Evolutionary conservation across 2,113 vertebrate species (phyloP), one percentile per base, ranked within the genome.

Genomic region (Galemys pyrenaicus): DNA sequence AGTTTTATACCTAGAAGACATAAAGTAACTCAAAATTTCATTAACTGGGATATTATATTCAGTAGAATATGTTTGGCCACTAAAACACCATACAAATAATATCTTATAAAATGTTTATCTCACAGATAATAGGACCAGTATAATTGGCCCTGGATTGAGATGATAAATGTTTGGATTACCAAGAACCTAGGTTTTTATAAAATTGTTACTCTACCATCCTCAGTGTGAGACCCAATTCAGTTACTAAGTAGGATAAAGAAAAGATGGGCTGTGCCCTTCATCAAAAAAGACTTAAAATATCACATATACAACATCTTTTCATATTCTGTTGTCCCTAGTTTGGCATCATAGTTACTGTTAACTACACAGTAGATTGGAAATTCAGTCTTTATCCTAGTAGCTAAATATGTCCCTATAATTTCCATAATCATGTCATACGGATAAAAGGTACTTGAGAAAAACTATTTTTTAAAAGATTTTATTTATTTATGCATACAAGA

Each of bases 21-120:
- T 28, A 81, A 84, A 44, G 16, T 58, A 62, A 65, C 46, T 64
- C 15, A 20, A 74, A 74, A 91, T 91, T 94, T 93, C 51, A 54
- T 24, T 80, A 56, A 56, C 54, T 56, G 20, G 20, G 6, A 22
- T 56, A 44, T 73, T 62, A 32, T 73, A 30, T 79, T 90, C 41
- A 37, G 3, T 86, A 81, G 22, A 82, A 28, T 39, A 30, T 39
- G 0, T 75, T 68, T 91, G 11, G 4, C 28, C 3, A 74, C 16
- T 60, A 9, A 51, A 87, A 35, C 32, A 92, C 4, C 9, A 35
- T 7, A 78, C 54, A 44, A 46, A 62, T 6, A 90, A 6, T 62
- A 4, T 26, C 0, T 46, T 67, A 26, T 60, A 94, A 92, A 92
- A 30, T 58, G 2, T 71, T 26, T 73, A 78, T 82, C 8, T 73